phyloP scores from a whole-genome alignment of 1,140 invertebrate genomes.

The Lepidostoma basale region DNA sequence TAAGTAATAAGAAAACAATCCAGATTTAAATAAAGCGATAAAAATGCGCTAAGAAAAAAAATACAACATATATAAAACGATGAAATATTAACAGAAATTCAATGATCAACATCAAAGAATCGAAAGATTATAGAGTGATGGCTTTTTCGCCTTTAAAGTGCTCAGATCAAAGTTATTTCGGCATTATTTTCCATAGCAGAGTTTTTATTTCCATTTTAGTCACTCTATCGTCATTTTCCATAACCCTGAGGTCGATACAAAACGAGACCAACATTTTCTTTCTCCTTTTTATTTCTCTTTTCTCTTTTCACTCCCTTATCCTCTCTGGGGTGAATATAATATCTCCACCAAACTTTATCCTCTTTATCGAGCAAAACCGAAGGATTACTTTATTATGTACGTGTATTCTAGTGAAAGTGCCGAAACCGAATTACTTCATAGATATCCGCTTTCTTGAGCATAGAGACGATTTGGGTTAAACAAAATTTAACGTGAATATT shows the following conservation, averaged over 20 bases:
- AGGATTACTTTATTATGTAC: not conserved
- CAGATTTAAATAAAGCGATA: not conserved
- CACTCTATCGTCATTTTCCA: not conserved
- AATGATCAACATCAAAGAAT: conserved; percentile 8
- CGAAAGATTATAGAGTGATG: not conserved
- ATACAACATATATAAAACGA: not conserved
- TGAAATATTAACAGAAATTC: not conserved
- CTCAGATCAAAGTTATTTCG: not conserved
- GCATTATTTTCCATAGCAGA: not conserved
- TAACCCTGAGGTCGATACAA: conserved; percentile 26
- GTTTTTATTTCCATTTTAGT: not conserved
- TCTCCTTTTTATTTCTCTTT: not conserved
- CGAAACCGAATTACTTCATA: not conserved
- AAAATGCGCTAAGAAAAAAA: not conserved
- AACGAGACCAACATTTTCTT: conserved; percentile 13
- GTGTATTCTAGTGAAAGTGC: not conserved
- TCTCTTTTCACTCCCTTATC: not conserved
- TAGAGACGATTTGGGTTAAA: too few relatives aligned
- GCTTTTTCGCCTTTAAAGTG: not conserved
- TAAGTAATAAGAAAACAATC: not conserved
- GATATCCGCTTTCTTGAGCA: not conserved
- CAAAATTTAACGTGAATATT: too few relatives aligned
- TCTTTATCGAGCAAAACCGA: not conserved
- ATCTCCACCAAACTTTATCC: not conserved
- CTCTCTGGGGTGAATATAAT: not conserved